These are phyloP conservation scores for Helicoverpa zea DNA, from an alignment of 1,140 invertebrate genomes.

Conservation along the genomic window DNA sequence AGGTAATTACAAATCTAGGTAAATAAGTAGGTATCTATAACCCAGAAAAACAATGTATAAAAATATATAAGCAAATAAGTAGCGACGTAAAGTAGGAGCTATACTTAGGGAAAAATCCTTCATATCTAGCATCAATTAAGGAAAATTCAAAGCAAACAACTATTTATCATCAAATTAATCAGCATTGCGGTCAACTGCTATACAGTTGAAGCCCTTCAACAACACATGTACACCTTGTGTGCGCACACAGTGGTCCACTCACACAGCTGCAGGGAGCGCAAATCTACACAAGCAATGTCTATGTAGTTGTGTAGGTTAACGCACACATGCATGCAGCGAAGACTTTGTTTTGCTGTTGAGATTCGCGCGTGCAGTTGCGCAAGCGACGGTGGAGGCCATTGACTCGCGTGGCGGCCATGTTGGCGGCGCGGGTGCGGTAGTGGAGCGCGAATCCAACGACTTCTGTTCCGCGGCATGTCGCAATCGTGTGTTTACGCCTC, in stretches of 20 bases:
- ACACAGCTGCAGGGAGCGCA: conserved; percentile 53
- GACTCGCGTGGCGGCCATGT: conserved; percentile 81
- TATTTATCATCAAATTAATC: conserved; percentile 79
- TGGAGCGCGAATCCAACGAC: conserved; percentile 82
- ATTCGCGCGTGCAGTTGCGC: conserved; percentile 85
- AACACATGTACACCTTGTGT: conserved; percentile 57
- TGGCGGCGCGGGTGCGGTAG: conserved; percentile 69
- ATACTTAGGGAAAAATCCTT: conserved; percentile 66
- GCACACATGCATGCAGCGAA: conserved; percentile 67
- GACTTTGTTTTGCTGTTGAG: conserved; percentile 84
- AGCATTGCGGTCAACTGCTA: conserved; percentile 73
- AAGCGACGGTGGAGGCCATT: conserved; percentile 84
- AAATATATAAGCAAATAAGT: no score
- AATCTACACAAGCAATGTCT: conserved; percentile 62
- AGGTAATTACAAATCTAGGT: no score
- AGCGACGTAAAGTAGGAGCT: neutral
- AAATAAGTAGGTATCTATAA: no score
- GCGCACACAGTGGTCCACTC: neutral
- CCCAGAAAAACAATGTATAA: no score
- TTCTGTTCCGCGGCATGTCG: conserved; percentile 79
- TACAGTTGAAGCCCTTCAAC: conserved; percentile 75
- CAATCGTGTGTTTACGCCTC: conserved; percentile 71
- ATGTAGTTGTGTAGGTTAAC: conserved; percentile 53
- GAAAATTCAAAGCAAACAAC: conserved; percentile 70
- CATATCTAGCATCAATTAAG: conserved; percentile 59